Base-by-base conservation (phyloP, 2,113 vertebrate genomes). In the Stegastes partitus region DNA sequence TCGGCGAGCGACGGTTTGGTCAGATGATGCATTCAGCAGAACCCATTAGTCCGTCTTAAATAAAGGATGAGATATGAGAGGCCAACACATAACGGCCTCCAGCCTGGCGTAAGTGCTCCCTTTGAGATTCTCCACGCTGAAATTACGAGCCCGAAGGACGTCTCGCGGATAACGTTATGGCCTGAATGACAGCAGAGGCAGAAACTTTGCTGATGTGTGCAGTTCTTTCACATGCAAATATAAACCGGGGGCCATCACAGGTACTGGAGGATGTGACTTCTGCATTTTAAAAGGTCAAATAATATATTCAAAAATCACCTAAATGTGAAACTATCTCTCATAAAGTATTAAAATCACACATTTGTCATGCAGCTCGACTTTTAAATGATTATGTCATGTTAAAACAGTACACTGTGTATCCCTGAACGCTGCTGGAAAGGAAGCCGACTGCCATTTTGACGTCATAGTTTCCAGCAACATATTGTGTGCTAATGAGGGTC, bases 401-500 rank as follows among this genome's bases (percentile, higher is more conserved):
- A 21, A 54, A 65, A 8, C 9, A 8, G 10, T 3, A 64, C 15
- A 15, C 19, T 44, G 4, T 68, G 67, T 73, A 23, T 83, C 62
- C 62, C 49, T 25, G 44, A 12, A 55, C 14, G 7, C 57, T 74
- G 65, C 19, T 70, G 54, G 56, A 87, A 45, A 68, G 71, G 63
- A 85, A 71, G 49, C 45, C 19, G 47, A 23, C 44, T 0, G 68
- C 58, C 74, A 44, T 57, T 74, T 81, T 59, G 66, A 84, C 76
- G 22, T 90, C 70, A 83, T 58, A 65, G 64, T 93, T 90, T 92
- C 91, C 90, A 91, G 83, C 59, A 82, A 81, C 77, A 76, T 57
- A 81, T 59, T 70, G 72, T 88, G 81, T 77, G 80, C 83, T 92
- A 92, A 92, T 74, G 84, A 91, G 83, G 71, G 67, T 71, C 85